phyloP scores from a whole-genome alignment of 2,113 vertebrate species.

The Clarias macrocephalus region DNA sequence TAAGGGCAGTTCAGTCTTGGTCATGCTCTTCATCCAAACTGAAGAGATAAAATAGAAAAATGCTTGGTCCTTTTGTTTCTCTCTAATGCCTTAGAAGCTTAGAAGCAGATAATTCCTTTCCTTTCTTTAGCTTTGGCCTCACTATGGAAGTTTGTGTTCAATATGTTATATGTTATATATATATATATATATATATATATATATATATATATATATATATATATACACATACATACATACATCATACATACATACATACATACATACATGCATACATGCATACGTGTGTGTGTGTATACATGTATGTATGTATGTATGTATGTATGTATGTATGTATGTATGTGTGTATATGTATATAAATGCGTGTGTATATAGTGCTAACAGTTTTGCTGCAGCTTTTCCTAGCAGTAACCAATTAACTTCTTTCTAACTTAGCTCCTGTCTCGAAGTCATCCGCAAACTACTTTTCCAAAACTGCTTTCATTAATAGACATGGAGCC shows the following conservation, averaged over 20 bases:
- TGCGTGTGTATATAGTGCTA: too few relatives aligned
- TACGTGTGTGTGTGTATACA: too few relatives aligned
- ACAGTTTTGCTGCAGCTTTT: not conserved
- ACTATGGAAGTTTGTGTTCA: not conserved
- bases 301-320: too few relatives aligned
- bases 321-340: too few relatives aligned
- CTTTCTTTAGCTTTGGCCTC: constrained; percentile 50
- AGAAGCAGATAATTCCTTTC: constrained; percentile 34
- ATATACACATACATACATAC: too few relatives aligned
- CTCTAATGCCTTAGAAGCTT: constrained; percentile 36
- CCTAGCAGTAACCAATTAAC: not conserved
- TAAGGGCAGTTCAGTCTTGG: constrained; percentile 5
- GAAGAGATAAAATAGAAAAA: constrained; percentile 47
- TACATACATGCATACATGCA: too few relatives aligned
- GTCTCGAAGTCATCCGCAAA: not conserved
- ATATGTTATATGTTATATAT: not conserved
- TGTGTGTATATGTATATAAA: too few relatives aligned
- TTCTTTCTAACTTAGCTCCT: not conserved
- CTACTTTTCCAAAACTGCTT: not conserved
- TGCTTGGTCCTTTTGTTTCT: constrained; percentile 63
- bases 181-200: too few relatives aligned
- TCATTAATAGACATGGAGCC: not conserved
- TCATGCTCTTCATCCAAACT: constrained; percentile 37
- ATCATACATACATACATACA: too few relatives aligned
- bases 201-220: too few relatives aligned